Percentiles rank a stretch among this genome's conserved stretches.
Conservation (phyloP, 2,113 vertebrate genomes). For the Butorides virescens region DNA sequence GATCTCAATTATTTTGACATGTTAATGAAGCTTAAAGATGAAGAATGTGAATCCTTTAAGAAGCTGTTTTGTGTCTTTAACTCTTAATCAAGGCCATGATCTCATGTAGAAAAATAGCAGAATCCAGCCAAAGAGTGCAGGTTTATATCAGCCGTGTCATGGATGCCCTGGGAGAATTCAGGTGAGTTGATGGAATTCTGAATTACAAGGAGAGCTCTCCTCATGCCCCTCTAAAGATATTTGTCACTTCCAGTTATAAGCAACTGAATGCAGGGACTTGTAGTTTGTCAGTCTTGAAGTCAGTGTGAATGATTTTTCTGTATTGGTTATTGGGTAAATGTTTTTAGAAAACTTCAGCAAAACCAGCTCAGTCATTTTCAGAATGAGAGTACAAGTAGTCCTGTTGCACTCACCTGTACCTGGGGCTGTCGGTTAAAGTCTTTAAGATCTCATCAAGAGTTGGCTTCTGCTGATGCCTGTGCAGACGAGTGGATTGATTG, state of each 20-base stretch:
- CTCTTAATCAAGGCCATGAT: slow-evolving; percentile 83
- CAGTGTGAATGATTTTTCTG: neutral
- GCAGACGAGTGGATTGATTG: rapidly evolving
- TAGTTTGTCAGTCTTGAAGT: neutral
- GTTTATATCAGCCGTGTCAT: slow-evolving; percentile 86
- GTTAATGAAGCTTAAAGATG: slow-evolving; percentile 5
- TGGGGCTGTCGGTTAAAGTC: neutral
- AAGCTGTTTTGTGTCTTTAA: slow-evolving; percentile 54
- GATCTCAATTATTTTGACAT: slow-evolving; percentile 1
- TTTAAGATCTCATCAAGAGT: neutral
- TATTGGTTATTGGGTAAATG: neutral
- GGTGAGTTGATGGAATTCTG: slow-evolving; percentile 71
- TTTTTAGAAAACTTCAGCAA: neutral
- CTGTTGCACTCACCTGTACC: neutral
- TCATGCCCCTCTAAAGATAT: neutral
- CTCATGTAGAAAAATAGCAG: slow-evolving; percentile 85
- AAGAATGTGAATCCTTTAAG: slow-evolving; percentile 14
- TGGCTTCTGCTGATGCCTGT: neutral
- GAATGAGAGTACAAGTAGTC: neutral
- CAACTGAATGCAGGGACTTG: neutral
- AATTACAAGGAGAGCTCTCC: slow-evolving; percentile 19
- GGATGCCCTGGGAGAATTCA: slow-evolving; percentile 88
- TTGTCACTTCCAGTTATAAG: neutral
- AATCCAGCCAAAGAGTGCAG: slow-evolving; percentile 86
- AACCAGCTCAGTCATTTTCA: neutral